Conservation (phyloP, 2,888 invertebrate genomes). For the Entomobrya proxima region DNA sequence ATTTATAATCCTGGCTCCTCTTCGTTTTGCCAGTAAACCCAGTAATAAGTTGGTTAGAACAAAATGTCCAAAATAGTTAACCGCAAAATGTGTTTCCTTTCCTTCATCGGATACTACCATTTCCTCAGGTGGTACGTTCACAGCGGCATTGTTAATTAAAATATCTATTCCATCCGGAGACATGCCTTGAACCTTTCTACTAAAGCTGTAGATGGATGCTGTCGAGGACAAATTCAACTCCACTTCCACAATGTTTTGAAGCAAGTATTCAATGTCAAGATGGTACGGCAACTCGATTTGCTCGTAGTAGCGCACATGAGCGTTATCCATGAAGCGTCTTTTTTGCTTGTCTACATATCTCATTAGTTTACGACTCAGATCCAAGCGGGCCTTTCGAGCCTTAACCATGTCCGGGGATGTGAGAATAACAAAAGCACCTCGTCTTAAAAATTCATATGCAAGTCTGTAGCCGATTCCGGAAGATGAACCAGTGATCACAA, state of each 20-base stretch:
- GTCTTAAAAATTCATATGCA: constrained; percentile 30
- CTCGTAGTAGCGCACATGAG: constrained; percentile 9
- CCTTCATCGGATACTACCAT: constrained; percentile 84
- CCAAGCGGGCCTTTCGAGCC: constrained; percentile 36
- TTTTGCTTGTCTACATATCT: background rate
- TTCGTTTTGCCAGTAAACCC: constrained; percentile 77
- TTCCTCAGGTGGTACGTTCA: constrained; percentile 26
- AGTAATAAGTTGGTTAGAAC: constrained; percentile 88
- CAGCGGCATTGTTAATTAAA: constrained; percentile 44
- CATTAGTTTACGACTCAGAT: constrained; percentile 8
- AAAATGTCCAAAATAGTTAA: constrained; percentile 92
- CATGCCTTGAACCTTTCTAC: constrained; percentile 41
- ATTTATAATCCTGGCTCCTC: constrained; percentile 43
- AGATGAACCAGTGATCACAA: constrained; percentile 39
- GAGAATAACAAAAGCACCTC: constrained; percentile 34
- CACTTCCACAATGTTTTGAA: constrained; percentile 40
- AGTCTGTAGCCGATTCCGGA: constrained; percentile 33
- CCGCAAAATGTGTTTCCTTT: constrained; percentile 89
- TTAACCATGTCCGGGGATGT: constrained; percentile 39
- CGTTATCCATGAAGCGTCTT: background rate
- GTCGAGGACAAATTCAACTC: constrained; percentile 34
- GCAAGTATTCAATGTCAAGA: constrained; percentile 19
- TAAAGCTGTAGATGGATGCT: constrained; percentile 28
- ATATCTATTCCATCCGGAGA: constrained; percentile 38
- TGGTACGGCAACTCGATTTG: background rate